A percentile compares a stretch with the other conserved stretches of the same genome.
These are phyloP conservation scores for Tenthredo mesomela DNA, from an alignment of 2,888 invertebrate genomes.

Conservation along the genomic window DNA sequence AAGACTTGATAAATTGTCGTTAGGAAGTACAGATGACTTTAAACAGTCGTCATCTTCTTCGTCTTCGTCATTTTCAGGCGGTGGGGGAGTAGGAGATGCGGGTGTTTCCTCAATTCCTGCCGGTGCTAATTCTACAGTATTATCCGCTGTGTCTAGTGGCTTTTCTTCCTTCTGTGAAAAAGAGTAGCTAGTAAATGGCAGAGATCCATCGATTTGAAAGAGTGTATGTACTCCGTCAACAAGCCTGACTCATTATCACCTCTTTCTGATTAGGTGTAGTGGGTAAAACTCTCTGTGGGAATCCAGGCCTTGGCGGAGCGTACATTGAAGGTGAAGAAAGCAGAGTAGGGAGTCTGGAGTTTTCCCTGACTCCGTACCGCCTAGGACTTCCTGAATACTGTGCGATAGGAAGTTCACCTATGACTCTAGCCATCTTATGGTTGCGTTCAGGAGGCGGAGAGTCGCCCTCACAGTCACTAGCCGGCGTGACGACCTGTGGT, in stretches of 20 bases:
- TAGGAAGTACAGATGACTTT: constrained; percentile 68
- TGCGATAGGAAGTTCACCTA: constrained; percentile 93
- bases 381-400: constrained; percentile 95
- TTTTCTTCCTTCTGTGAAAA: constrained; percentile 70
- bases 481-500: constrained; percentile 72
- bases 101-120: constrained; percentile 63
- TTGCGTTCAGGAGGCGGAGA: constrained; percentile 73
- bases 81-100: constrained; percentile 54
- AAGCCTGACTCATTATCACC: constrained; percentile 56
- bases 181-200: background rate
- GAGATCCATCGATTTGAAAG: too few relatives aligned
- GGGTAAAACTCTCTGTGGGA: constrained; percentile 86
- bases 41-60: constrained; percentile 63
- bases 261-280: constrained; percentile 75
- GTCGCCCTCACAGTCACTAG: constrained; percentile 73
- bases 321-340: constrained; percentile 85
- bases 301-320: constrained; percentile 89
- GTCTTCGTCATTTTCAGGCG: constrained; percentile 55
- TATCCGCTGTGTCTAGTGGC: constrained; percentile 68
- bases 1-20: constrained; percentile 74
- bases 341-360: constrained; percentile 81
- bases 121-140: constrained; percentile 67
- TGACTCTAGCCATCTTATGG: constrained; percentile 83
- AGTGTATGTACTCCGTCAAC: too few relatives aligned
- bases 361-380: constrained; percentile 85